These are phyloP conservation scores for Anoura caudifer DNA, from an alignment of 2,113 vertebrate species.

Conservation along the genomic window DNA sequence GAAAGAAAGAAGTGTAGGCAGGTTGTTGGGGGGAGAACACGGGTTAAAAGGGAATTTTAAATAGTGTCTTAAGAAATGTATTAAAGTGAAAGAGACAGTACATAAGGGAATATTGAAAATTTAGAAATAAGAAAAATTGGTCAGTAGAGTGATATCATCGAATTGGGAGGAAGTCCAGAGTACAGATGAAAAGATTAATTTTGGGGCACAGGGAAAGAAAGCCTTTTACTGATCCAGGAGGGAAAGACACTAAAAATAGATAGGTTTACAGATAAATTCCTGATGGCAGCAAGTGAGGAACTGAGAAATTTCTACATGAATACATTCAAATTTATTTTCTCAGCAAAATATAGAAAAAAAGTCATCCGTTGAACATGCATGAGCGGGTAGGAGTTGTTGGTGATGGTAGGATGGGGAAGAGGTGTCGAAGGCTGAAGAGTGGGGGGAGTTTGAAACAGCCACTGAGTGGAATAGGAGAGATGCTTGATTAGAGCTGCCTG, in stretches of 20 bases:
- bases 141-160: background rate
- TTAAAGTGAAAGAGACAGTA: background rate
- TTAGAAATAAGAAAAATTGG: background rate
- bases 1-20: background rate
- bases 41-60: background rate
- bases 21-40: background rate
- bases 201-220: background rate
- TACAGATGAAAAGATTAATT: background rate
- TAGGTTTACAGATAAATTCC: background rate
- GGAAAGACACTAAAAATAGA: background rate
- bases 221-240: background rate
- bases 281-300: background rate
- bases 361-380: background rate
- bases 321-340: conserved; percentile 17
- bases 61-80: background rate
- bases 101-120: background rate
- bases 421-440: background rate
- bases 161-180: background rate
- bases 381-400: background rate
- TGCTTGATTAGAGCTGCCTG: background rate
- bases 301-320: background rate
- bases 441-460: background rate
- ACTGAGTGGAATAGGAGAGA: background rate
- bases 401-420: background rate
- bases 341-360: background rate